Conservation (phyloP, 2,113 vertebrate species). For the Hippocampus mohnikei region DNA sequence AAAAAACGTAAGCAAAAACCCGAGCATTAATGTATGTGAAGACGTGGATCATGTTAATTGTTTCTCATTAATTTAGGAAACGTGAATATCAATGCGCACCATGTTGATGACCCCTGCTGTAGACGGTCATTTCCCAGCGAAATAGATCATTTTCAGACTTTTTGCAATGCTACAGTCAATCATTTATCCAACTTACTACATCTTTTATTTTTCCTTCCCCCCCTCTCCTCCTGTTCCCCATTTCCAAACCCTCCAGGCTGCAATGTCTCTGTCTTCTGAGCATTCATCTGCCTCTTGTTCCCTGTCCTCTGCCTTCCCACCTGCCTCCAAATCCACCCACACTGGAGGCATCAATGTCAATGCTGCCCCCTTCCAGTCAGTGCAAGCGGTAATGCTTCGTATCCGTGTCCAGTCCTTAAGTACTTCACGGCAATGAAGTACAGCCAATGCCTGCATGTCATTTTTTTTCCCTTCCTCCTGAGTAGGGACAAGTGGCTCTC, state of each 20-base stretch:
- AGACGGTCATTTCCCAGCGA: not conserved
- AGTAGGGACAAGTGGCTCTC: not conserved
- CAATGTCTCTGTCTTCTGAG: conserved; percentile 86
- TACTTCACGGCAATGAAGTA: not conserved
- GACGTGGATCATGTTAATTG: too few species aligned
- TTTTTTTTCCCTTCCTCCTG: not conserved
- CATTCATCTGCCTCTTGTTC: conserved; percentile 83
- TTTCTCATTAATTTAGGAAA: too few species aligned
- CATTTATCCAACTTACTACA: not conserved
- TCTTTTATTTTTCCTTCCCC: conserved; percentile 12
- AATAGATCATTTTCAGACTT: not conserved
- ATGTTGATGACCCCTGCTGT: not conserved
- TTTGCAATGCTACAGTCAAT: not conserved
- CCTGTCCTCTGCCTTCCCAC: conserved; percentile 88
- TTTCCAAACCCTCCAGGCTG: conserved; percentile 71
- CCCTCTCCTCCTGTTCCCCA: conserved; percentile 24
- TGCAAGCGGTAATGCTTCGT: conserved; percentile 89
- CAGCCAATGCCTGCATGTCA: not conserved
- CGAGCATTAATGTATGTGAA: too few species aligned
- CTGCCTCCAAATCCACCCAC: conserved; percentile 89
- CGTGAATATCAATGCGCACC: too few species aligned
- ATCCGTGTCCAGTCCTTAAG: conserved; percentile 11
- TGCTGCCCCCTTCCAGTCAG: conserved; percentile 98
- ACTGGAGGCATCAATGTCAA: conserved; percentile 98
- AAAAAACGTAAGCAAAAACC: too few species aligned